Evolutionary conservation across 2,888 invertebrate species (phyloP), one percentile per base, ranked within the genome.

Genomic region (Brachyptera putata): DNA sequence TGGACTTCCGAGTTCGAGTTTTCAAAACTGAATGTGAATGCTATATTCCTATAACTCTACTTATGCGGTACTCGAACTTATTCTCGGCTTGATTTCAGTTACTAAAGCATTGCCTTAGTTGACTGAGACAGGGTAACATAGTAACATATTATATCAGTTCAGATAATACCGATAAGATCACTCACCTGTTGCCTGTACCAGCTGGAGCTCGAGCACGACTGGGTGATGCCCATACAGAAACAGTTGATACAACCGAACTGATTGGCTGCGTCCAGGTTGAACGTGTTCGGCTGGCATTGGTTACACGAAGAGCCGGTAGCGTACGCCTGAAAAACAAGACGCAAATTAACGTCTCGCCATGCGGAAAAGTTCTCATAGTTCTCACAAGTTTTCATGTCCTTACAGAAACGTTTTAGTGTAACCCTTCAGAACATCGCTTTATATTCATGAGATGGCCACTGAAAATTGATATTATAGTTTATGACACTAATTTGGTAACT

Each of bases 171-270:
- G n/a, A n/a, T n/a, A n/a, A n/a, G n/a, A 11, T n/a, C 14, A 46
- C 57, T 65, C 70, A 84, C 84, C 75, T 82, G 80, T 66, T 84
- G 84, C 59, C 92, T 81, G 63, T 86, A 86, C 76, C 84, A 83
- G 59, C 80, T 82, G 56, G 94, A 93, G 70, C 93, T 91, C 59
- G 81, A 81, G 73, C 98, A 98, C 65, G 84, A 81, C 46, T 80
- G 77, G 0, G 91, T 86, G 36, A 95, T 84, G 1, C 95, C 97
- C 79, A 92, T 91, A 75, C 98, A 98, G 89, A 97, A 98, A 76
- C 98, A 98, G 58, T 84, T 81, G 57, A 95, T 88, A 75, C 98
- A 99, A 43, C 98, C 98, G 67, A 88, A 86, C 67, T 86, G 84
- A 70, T 90, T 89, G 63, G 83, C 83, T 16, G 80, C 75, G 59